Conservation (phyloP, 2,113 vertebrate species). For the Pavo muticus region DNA sequence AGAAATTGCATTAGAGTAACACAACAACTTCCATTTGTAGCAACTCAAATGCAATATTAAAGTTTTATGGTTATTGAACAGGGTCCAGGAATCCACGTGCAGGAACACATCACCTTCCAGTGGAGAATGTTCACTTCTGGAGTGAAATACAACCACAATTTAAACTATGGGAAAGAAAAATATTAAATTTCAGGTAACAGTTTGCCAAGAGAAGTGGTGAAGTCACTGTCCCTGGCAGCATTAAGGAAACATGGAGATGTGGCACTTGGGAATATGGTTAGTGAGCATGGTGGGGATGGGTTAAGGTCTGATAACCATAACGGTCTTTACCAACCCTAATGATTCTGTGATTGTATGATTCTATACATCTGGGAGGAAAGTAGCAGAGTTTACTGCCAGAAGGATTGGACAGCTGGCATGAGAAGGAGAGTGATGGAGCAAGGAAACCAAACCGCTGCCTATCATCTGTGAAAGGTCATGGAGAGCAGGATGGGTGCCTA, state of each 20-base stretch:
- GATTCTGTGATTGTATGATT: not conserved
- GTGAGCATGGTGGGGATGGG: too few relatives aligned
- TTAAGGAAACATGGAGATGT: too few relatives aligned
- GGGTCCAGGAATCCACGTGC: not conserved
- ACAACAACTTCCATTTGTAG: constrained; percentile 39
- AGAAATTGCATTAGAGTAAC: constrained; percentile 59
- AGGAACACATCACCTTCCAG: constrained; percentile 26
- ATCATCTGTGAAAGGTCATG: too few relatives aligned
- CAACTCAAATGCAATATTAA: constrained; percentile 46
- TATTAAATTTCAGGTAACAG: not conserved
- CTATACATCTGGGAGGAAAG: not conserved
- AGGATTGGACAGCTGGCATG: rapidly evolving
- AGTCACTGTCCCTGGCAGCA: too few relatives aligned
- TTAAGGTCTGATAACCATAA: not conserved
- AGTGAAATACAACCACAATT: rapidly evolving
- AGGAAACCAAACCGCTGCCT: not conserved
- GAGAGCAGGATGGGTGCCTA: too few relatives aligned
- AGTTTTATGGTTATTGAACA: constrained; percentile 60
- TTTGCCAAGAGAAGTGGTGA: too few relatives aligned
- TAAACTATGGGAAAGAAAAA: not conserved
- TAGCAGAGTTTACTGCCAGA: rapidly evolving
- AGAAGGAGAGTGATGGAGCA: not conserved
- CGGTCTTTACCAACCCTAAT: not conserved
- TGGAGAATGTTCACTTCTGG: constrained; percentile 8
- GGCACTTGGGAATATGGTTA: too few relatives aligned